Evolutionary conservation across 2,888 invertebrate species (phyloP), one percentile per base, ranked within the genome.

Genomic region (Agrochola macilenta): DNA sequence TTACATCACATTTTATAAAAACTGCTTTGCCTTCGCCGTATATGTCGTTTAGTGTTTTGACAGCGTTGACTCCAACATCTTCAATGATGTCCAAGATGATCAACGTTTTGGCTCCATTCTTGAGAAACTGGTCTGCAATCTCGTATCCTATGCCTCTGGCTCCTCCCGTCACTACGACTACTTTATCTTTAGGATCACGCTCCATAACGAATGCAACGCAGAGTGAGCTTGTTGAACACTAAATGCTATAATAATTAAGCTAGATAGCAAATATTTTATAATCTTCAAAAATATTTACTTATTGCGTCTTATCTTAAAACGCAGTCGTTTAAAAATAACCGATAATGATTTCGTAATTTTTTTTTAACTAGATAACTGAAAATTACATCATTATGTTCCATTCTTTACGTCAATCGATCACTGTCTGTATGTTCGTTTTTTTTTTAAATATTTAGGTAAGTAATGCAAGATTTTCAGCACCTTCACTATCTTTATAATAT

Each of bases 81-180:
- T 91, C 87, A 57, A 87, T 82, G 0, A 91, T 79, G 43, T 93
- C 93, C 5, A 92, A 73, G 9, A 93, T 65, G 5, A 92, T 79
- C 1, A 88, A 76, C 12, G 77, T 61, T 80, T 89, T 91, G 0
- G 89, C 93, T 60, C 95, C 96, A 77, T 95, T 93, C 72, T 92
- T 91, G 5, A 97, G 87, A 63, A 97, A 93, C 79, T 94, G 93
- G 5, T 93, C 91, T 1, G 94, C 94, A 60, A 95, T 96, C 64
- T 93, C 92, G 46, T 93, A 93, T 0, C 97, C 97, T 64, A 97
- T 97, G 2, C 97, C 97, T 61, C 93, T 92, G 1, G 97, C 97
- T 39, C 94, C 97, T 1, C 97, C 97, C 2, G 97, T 97, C 23
- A 97, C 78, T 3, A 91, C 88, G 1, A 89, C 83, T 2, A 84